Evolutionary conservation across 2,888 invertebrate genomes (phyloP).

Genomic region (Lasioglossum morio): DNA sequence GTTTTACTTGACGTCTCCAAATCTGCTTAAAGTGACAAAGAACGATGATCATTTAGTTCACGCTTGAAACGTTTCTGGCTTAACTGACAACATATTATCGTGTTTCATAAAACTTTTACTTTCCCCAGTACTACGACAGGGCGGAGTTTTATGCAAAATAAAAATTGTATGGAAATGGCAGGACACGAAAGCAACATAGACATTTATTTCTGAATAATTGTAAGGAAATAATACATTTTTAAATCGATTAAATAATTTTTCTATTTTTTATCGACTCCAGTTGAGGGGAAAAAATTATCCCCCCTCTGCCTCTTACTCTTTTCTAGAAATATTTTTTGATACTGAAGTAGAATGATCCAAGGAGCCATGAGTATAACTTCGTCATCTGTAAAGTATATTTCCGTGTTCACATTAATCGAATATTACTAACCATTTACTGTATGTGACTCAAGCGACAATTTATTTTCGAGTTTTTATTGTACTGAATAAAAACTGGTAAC

Average conservation of each 20-base stretch:
- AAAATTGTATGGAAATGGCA: neutral
- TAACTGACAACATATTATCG: neutral
- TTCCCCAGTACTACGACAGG: neutral
- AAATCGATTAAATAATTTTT: too few relatives aligned
- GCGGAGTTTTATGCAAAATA: neutral
- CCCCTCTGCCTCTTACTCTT: too few relatives aligned
- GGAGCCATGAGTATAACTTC: too few relatives aligned
- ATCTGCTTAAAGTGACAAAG: neutral
- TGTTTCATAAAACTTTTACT: neutral
- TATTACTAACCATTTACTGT: neutral
- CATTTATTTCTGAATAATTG: too few relatives aligned
- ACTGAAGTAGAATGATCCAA: too few relatives aligned
- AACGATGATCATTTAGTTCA: neutral
- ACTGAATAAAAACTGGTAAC: neutral
- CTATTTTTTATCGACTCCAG: too few relatives aligned
- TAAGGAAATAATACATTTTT: too few relatives aligned
- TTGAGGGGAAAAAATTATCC: too few relatives aligned
- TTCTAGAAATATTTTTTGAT: too few relatives aligned
- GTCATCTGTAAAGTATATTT: too few relatives aligned
- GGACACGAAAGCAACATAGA: neutral
- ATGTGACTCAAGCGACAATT: neutral
- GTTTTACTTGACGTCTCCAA: neutral
- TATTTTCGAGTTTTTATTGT: neutral
- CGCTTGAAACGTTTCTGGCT: neutral
- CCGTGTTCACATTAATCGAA: too few relatives aligned